Evolutionary conservation across 2,888 invertebrate genomes (phyloP).

Genomic region (Leptinotarsa peninsularis): DNA sequence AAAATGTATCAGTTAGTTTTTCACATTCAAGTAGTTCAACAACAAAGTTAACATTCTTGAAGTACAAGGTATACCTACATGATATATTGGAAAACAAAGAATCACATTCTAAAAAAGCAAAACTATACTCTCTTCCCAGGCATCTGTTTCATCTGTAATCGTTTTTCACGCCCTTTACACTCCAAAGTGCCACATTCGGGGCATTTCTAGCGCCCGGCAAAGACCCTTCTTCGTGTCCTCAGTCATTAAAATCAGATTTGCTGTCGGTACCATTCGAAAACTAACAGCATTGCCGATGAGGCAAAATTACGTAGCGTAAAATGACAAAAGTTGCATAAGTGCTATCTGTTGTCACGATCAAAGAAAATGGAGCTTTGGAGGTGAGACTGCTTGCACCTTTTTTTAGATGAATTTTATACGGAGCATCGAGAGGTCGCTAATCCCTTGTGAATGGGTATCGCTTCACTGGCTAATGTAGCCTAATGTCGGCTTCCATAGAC

Average conservation of each 20-base stretch:
- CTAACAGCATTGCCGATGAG: slow-evolving; percentile 36
- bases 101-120: not conserved
- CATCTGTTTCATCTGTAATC: slow-evolving; percentile 45
- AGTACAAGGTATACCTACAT: not conserved
- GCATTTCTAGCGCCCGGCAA: slow-evolving; percentile 25
- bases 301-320: slow-evolving; percentile 41
- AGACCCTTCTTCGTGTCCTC: slow-evolving; percentile 38
- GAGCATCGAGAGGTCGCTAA: slow-evolving; percentile 37
- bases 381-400: slow-evolving; percentile 48
- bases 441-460: slow-evolving; percentile 50
- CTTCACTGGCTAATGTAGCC: slow-evolving; percentile 60
- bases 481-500: slow-evolving; percentile 60
- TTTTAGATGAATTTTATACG: slow-evolving; percentile 31
- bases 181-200: slow-evolving; percentile 39
- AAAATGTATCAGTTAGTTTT: too few relatives aligned
- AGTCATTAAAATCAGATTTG: slow-evolving; percentile 49
- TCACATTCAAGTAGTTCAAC: not conserved
- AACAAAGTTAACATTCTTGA: not conserved
- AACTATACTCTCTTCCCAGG: slow-evolving; percentile 33
- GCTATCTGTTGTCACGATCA: slow-evolving; percentile 46
- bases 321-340: slow-evolving; percentile 49
- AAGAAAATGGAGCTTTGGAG: slow-evolving; percentile 36
- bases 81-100: not conserved
- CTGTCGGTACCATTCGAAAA: slow-evolving; percentile 32
- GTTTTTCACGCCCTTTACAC: slow-evolving; percentile 39